Evolutionary conservation across 2,113 vertebrate genomes (phyloP), one percentile per base, ranked within the genome.

Genomic region (Channa maculata): DNA sequence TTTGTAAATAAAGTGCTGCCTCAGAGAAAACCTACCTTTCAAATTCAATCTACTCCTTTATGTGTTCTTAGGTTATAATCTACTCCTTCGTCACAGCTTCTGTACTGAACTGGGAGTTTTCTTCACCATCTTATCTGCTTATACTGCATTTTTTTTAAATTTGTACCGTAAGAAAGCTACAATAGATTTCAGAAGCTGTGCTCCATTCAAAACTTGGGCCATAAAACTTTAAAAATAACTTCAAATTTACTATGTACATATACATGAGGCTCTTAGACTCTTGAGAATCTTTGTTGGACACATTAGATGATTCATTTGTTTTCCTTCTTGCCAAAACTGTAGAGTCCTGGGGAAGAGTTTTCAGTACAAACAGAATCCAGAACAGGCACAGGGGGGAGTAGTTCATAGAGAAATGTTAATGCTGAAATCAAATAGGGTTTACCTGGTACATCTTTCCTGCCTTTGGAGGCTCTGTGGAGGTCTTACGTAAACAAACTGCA

Each of bases 401-500:
- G 39, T 57, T 63, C 48, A 55, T 14, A 39, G 15, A 49, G 13
- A 9, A 54, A 46, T 14, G 36, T 39, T 55, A 58, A 9, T 65
- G 14, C 13, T 44, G 6, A 58, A 67, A 77, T 71, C 10, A 36
- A 6, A 38, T 24, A 62, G 5, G 3, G 11, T 64, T 84, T 75
- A 89, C 90, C 75, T 73, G 60, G 65, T 77, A 74, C 73, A 85
- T 78, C 64, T 65, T 63, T 86, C 80, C 54, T 66, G 71, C 50
- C 58, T 80, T 67, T 80, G 65, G 73, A 83, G 75, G 62, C 57
- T 74, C 59, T 24, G 34, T 51, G 44, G 44, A 33, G 63, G 59
- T 67, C 57, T 93, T 92, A 94, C 80, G 93, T 94, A 79, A 94
- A 95, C 87, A 95, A 90, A 91, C 94, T 94, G 89, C 68, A 79